Evolutionary conservation across 1,140 invertebrate species (phyloP).

Genomic region (Caenorhabditis latens): DNA sequence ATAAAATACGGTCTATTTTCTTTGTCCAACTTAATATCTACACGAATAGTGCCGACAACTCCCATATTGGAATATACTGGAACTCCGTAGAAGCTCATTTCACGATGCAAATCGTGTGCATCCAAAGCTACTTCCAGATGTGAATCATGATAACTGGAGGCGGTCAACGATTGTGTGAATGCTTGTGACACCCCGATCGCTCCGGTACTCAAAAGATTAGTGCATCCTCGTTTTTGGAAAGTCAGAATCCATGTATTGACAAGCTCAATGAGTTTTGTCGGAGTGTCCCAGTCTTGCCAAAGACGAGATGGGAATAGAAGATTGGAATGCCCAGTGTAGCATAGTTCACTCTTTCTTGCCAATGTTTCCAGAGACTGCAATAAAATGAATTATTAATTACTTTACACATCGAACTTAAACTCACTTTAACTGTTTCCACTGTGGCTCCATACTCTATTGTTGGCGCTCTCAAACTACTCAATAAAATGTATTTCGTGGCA

Average conservation of each 20-base stretch:
- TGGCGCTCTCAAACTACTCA: constrained; percentile 69
- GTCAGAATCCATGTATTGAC: constrained; percentile 72
- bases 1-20: constrained; percentile 68
- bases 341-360: constrained; percentile 65
- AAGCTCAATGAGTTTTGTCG: constrained; percentile 68
- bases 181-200: constrained; percentile 72
- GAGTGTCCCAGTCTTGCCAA: constrained; percentile 70
- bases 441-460: constrained; percentile 62
- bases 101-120: constrained; percentile 72
- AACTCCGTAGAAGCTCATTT: constrained; percentile 64
- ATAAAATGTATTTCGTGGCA: constrained; percentile 68
- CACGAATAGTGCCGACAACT: constrained; percentile 57
- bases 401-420: neutral
- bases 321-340: constrained; percentile 73
- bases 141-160: constrained; percentile 69
- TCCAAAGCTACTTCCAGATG: constrained; percentile 72
- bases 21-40: constrained; percentile 69
- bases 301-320: constrained; percentile 72
- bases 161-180: constrained; percentile 72
- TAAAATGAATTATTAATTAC: neutral
- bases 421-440: neutral
- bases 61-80: constrained; percentile 60
- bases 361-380: constrained; percentile 60
- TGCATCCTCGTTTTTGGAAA: constrained; percentile 73
- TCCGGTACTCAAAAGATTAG: constrained; percentile 68